phyloP scores from a whole-genome alignment of 2,113 vertebrate species.

The Naja naja region DNA sequence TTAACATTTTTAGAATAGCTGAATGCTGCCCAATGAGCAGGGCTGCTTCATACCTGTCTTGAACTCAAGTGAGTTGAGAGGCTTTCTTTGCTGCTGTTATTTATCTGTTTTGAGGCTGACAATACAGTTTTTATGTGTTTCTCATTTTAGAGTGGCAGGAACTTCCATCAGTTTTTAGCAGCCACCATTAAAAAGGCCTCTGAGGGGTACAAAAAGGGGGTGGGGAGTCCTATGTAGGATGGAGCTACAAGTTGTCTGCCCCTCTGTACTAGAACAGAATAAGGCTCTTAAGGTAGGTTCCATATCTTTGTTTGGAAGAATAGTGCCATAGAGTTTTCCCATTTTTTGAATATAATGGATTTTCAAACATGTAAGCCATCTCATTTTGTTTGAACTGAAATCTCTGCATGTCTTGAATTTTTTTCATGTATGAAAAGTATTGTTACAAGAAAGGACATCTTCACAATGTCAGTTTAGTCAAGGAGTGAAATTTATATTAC shows the following conservation, averaged over 20 bases:
- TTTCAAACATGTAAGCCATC: not conserved
- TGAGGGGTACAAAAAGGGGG: not conserved
- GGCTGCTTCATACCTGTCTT: not conserved
- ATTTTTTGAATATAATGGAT: not conserved
- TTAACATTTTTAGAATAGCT: not conserved
- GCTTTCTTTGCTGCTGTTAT: not conserved
- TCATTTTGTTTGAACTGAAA: not conserved
- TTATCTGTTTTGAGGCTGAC: not conserved
- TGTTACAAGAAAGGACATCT: not conserved
- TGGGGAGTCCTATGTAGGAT: not conserved
- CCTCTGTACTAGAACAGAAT: not conserved
- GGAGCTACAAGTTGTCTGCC: not conserved
- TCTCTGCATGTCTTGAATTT: not conserved
- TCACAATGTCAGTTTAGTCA: rapidly evolving
- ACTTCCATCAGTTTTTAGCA: not conserved
- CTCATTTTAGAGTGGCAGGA: not conserved
- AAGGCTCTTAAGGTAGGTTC: not conserved
- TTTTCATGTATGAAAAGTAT: slow-evolving; percentile 1
- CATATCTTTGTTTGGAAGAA: rapidly evolving
- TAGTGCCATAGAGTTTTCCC: not conserved
- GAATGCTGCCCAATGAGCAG: not conserved
- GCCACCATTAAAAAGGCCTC: not conserved
- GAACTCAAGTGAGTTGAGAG: not conserved
- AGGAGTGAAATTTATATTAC: not conserved
- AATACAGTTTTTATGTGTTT: not conserved